Percentiles rank a stretch among this genome's conserved stretches.
Evolutionary conservation across 2,888 invertebrate species (phyloP).

Genomic region (Trichogramma evanescens): DNA sequence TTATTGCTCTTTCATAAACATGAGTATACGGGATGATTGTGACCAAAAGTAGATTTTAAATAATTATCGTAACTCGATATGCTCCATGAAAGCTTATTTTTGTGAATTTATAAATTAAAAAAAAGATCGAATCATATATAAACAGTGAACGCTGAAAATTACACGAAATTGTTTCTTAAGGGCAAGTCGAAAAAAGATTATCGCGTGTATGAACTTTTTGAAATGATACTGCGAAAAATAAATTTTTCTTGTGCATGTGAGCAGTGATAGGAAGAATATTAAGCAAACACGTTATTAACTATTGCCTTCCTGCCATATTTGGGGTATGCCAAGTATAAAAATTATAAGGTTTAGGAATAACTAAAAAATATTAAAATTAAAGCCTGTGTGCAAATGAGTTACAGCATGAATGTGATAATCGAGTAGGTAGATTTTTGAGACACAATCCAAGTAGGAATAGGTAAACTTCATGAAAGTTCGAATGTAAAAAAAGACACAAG

Average conservation of each 20-base stretch:
- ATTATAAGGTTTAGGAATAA: conserved; percentile 48
- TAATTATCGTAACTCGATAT: conserved; percentile 16
- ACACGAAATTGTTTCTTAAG: conserved; percentile 29
- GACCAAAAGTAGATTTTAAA: conserved; percentile 6
- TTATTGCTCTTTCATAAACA: conserved; percentile 14
- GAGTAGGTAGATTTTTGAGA: conserved; percentile 22
- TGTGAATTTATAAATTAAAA: conserved; percentile 23
- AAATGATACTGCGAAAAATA: no score
- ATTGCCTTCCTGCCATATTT: conserved; percentile 61
- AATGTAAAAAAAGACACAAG: conserved; percentile 8
- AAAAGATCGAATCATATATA: background rate
- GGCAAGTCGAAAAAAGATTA: conserved; percentile 19
- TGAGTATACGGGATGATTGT: conserved; percentile 11
- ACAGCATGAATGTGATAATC: conserved; percentile 18
- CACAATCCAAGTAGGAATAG: conserved; percentile 19
- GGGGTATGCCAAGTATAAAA: conserved; percentile 56
- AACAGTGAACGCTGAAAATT: conserved; percentile 18
- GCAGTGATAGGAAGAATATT: background rate
- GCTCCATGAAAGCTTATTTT: conserved; percentile 25
- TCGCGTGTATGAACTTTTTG: background rate
- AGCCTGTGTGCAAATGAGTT: conserved; percentile 25
- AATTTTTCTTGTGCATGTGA: no score
- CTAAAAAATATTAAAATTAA: conserved; percentile 28
- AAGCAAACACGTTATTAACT: conserved; percentile 46
- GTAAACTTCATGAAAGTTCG: conserved; percentile 3